phyloP scores from a whole-genome alignment of 2,797 vertebrate species.

The Brachymystax lenok region DNA sequence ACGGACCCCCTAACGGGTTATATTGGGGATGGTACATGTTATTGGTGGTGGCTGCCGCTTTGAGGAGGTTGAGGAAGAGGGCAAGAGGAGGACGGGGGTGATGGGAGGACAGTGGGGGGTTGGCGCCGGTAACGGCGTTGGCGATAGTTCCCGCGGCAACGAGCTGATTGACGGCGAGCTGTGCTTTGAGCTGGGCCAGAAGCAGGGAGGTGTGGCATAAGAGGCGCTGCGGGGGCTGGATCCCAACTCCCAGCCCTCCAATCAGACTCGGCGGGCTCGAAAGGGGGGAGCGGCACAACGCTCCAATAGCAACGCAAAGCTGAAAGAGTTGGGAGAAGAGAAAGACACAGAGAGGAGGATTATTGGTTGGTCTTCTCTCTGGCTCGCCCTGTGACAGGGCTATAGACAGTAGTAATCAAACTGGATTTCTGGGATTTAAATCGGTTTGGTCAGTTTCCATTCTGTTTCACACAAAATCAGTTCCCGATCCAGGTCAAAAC shows the following conservation, averaged over 20 bases:
- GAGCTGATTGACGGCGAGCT: conserved; percentile 78
- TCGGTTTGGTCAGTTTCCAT: conserved; percentile 3
- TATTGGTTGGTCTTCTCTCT: conserved; percentile 41
- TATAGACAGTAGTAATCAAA: background rate
- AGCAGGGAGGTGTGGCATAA: conserved; percentile 83
- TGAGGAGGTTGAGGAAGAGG: conserved; percentile 76
- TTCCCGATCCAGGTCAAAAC: background rate
- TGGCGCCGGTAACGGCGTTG: conserved; percentile 61
- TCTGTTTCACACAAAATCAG: conserved; percentile 14
- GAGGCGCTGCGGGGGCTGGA: conserved; percentile 69
- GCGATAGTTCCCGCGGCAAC: conserved; percentile 66
- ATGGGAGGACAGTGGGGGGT: conserved; percentile 39
- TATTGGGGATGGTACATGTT: conserved; percentile 79
- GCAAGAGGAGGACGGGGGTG: conserved; percentile 65
- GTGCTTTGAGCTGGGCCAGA: conserved; percentile 86
- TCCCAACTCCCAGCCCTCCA: conserved; percentile 58
- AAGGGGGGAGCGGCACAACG: conserved; percentile 53
- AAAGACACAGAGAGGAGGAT: conserved; percentile 42
- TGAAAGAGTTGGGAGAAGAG: conserved; percentile 51
- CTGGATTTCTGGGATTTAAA: conserved; percentile 1
- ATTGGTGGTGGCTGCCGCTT: conserved; percentile 51
- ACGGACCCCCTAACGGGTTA: conserved; percentile 76
- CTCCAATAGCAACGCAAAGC: conserved; percentile 58
- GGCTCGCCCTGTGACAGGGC: background rate
- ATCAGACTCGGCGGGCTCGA: background rate